Evolutionary conservation across 2,888 invertebrate genomes (phyloP), one percentile per base, ranked within the genome.

Genomic region (Eupithecia pulchellata): DNA sequence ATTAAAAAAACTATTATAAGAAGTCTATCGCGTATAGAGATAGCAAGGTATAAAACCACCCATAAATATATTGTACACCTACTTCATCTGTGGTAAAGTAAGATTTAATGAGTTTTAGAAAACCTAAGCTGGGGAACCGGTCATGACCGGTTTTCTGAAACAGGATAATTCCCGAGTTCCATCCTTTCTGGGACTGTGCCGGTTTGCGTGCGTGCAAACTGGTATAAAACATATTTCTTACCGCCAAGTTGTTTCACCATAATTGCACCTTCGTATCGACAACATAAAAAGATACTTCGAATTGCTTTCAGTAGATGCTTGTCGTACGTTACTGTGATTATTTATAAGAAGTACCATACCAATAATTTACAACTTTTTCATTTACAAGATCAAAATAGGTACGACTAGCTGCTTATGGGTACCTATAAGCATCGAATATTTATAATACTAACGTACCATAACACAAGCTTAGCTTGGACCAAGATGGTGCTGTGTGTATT

Each of bases 51-150:
- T 42, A 20, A 20, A 20, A 47, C 20, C n/a, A n/a, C 20, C 47
- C 20, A 47, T 47, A 47, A 47, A 47, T 5, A 47, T 47, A 8
- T 9, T 47, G n/a, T 20, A 20, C 11, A 55, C 27, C 27, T 27
- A 14, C 27, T 14, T 57, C 55, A 57, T 57, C 8, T 57, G 29
- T 17, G 57, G 6, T 29, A 29, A 14, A 57, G 27, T 17, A 29
- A 57, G 57, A 29, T 52, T 57, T 29, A 29, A 29, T 57, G 57
- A 58, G 39, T n/a, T n/a, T n/a, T n/a, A n/a, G n/a, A n/a, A n/a
- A n/a, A 52, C 25, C 63, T 63, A 42, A 60, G 63, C n/a, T n/a
- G n/a, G n/a, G n/a, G n/a, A n/a, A 73, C 73, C 63, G 73, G 73
- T 75, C 39, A 68, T 58, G 55, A 55, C 65, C 63, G 42, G 47